phyloP scores from a whole-genome alignment of 1,140 invertebrate species.

The Heliconius congener region DNA sequence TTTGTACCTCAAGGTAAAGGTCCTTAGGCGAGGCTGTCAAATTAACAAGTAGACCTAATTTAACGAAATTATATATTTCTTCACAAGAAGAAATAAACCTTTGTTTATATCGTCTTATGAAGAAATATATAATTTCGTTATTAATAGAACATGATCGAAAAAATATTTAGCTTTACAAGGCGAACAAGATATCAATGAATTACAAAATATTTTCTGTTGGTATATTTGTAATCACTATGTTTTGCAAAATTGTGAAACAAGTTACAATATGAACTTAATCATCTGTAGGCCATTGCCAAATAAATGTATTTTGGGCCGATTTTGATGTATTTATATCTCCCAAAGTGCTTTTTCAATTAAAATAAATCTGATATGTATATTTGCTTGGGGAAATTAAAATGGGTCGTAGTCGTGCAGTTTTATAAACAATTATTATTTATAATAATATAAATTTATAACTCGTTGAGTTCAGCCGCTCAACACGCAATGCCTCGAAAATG shows the following conservation, averaged over 20 bases:
- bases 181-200: constrained; percentile 41
- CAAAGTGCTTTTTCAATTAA: too few relatives aligned
- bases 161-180: constrained; percentile 28
- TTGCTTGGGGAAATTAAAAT: too few relatives aligned
- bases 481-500: too few relatives aligned
- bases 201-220: constrained; percentile 45
- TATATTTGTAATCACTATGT: constrained; percentile 46
- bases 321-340: background rate
- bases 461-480: too few relatives aligned
- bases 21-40: constrained; percentile 9
- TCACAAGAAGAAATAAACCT: background rate
- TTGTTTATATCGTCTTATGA: too few relatives aligned
- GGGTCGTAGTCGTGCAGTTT: too few relatives aligned
- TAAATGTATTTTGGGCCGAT: constrained; percentile 25
- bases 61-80: background rate
- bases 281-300: constrained; percentile 51
- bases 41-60: background rate
- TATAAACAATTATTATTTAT: too few relatives aligned
- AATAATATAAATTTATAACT: too few relatives aligned
- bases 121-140: background rate
- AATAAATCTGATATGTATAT: too few relatives aligned
- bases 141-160: constrained; percentile 8
- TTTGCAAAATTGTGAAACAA: constrained; percentile 49
- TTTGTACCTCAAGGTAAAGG: background rate
- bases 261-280: constrained; percentile 48